A percentile compares a stretch with the other conserved stretches of the same genome.
Evolutionary conservation across 92 coral and sea anemone genomes (phyloP).

Genomic region (Porites evermanni): DNA sequence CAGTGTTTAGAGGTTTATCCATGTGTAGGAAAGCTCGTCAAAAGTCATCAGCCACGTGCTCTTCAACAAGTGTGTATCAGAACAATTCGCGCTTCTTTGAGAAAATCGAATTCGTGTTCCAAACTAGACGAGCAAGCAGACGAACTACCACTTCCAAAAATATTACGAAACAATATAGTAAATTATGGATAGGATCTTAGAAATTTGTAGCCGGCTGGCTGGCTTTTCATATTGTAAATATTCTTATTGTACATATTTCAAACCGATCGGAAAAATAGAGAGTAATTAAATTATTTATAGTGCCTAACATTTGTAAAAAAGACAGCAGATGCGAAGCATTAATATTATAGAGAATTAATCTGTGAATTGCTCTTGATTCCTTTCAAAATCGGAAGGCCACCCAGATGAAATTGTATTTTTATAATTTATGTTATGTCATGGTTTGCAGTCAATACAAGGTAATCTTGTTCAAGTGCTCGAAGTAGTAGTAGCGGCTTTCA

Average conservation of each 20-base stretch:
- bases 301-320: background rate
- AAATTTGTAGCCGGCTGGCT: slow-evolving; percentile 26
- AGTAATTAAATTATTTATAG: slow-evolving; percentile 14
- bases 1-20: slow-evolving; percentile 84
- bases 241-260: background rate
- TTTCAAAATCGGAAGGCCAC: slow-evolving; percentile 2
- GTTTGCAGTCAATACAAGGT: background rate
- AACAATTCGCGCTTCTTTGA: slow-evolving; percentile 54
- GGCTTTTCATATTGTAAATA: background rate
- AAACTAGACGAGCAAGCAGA: background rate
- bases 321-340: background rate
- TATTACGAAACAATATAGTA: slow-evolving; percentile 19
- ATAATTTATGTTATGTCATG: background rate
- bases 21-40: slow-evolving; percentile 87
- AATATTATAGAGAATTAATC: background rate
- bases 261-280: background rate
- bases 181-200: background rate
- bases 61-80: slow-evolving; percentile 74
- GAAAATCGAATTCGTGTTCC: background rate
- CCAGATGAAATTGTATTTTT: background rate
- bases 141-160: slow-evolving; percentile 61
- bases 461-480: slow-evolving; percentile 25
- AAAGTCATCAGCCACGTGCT: slow-evolving; percentile 75
- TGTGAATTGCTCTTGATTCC: background rate
- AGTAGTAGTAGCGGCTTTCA: slow-evolving; percentile 21